A percentile compares a stretch with the other conserved stretches of the same genome.
These are phyloP conservation scores for Telmatochromis sp. DNA, from an alignment of 2,113 vertebrate species.

Conservation along the genomic window DNA sequence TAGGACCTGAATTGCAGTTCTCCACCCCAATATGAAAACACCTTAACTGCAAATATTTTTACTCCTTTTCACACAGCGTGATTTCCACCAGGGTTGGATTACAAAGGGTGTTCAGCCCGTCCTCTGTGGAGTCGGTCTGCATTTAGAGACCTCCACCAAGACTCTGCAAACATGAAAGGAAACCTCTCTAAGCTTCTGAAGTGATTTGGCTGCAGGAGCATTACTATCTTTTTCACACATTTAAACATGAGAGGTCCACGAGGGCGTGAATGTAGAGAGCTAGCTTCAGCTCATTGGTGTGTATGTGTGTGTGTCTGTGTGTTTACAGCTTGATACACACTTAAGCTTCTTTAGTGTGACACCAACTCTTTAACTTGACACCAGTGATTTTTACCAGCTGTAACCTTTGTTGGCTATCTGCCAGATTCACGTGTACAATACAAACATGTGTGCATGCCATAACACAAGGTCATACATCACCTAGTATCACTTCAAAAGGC, in stretches of 20 bases:
- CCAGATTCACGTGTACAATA: conserved; percentile 1
- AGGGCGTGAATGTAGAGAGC: not conserved
- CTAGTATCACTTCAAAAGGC: not conserved
- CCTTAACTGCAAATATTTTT: conserved; percentile 54
- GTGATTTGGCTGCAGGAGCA: conserved; percentile 39
- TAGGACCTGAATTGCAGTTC: not conserved
- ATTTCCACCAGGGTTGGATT: conserved; percentile 55
- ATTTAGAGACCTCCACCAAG: not conserved
- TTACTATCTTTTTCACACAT: conserved; percentile 44
- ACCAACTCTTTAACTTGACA: conserved; percentile 20
- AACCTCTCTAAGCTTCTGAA: conserved; percentile 20
- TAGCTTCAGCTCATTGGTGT: not conserved
- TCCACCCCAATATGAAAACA: conserved; percentile 60
- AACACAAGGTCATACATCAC: not conserved
- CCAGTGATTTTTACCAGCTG: conserved; percentile 16
- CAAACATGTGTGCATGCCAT: not conserved
- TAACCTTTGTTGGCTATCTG: conserved; percentile 17
- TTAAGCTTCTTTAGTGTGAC: not conserved
- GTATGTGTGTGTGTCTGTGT: not conserved
- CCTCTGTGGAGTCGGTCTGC: not conserved
- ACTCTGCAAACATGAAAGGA: conserved; percentile 26
- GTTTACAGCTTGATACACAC: not conserved
- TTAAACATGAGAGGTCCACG: conserved; percentile 33
- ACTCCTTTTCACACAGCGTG: conserved; percentile 41
- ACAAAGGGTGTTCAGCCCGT: conserved; percentile 25